phyloP scores from a whole-genome alignment of 2,113 vertebrate genomes.

The Eira barbara region DNA sequence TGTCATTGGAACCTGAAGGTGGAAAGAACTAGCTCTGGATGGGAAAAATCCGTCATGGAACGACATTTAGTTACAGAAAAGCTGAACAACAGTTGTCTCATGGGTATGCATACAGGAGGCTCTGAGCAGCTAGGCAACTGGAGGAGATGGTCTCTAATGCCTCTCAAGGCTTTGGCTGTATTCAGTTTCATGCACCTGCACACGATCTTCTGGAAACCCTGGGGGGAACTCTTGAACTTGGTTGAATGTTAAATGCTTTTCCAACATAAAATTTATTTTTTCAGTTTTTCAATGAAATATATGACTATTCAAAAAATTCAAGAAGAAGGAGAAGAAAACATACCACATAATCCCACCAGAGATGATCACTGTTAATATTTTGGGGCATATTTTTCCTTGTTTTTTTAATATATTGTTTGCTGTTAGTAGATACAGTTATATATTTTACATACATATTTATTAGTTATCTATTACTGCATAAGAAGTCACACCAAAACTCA shows the following conservation, averaged over 20 bases:
- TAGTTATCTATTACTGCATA: not conserved
- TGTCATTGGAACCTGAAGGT: not conserved
- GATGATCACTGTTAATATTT: not conserved
- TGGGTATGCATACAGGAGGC: not conserved
- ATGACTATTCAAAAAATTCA: not conserved
- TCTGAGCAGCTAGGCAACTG: not conserved
- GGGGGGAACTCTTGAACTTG: not conserved
- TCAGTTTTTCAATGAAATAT: not conserved
- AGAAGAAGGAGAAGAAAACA: not conserved
- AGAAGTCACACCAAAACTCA: not conserved
- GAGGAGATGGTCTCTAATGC: not conserved
- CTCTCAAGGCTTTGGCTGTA: not conserved
- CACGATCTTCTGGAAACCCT: not conserved
- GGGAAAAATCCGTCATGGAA: not conserved
- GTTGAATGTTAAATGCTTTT: not conserved
- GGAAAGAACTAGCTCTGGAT: not conserved
- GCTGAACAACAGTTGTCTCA: not conserved
- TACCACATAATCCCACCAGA: not conserved
- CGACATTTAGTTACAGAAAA: not conserved
- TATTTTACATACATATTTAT: not conserved
- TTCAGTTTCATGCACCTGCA: not conserved
- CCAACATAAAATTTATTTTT: not conserved
- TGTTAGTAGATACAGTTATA: not conserved
- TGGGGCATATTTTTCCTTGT: not conserved
- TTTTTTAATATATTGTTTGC: not conserved